Evolutionary conservation across 2,888 invertebrate species (phyloP).

Genomic region (Melanargia galathea): DNA sequence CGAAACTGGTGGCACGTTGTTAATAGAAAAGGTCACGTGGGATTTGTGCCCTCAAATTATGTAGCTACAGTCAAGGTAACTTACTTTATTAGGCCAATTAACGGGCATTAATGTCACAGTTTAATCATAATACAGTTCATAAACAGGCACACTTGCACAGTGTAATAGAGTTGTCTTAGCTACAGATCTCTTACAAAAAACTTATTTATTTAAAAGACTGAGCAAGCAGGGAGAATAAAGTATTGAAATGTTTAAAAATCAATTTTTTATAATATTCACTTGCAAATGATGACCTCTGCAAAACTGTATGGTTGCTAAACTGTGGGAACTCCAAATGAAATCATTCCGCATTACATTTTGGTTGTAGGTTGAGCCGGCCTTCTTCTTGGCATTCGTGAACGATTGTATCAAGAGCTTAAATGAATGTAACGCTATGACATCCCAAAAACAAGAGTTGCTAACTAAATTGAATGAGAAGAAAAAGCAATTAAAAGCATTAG

Average conservation of each 20-base stretch:
- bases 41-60: constrained; percentile 94
- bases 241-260: neutral
- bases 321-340: neutral
- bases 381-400: constrained; percentile 87
- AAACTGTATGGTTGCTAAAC: constrained; percentile 1
- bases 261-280: neutral
- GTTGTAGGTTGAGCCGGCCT: constrained; percentile 86
- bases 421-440: constrained; percentile 64
- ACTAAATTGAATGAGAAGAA: constrained; percentile 85
- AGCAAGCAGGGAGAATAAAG: neutral
- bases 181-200: neutral
- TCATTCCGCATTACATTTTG: constrained; percentile 1
- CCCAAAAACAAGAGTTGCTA: constrained; percentile 85
- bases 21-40: constrained; percentile 90
- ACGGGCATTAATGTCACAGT: constrained; percentile 7
- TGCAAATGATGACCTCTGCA: neutral
- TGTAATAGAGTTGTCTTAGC: neutral
- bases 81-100: constrained; percentile 31
- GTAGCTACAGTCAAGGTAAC: constrained; percentile 88
- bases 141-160: neutral
- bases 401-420: constrained; percentile 84
- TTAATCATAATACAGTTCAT: constrained; percentile 8
- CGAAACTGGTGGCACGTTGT: constrained; percentile 95
- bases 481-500: constrained; percentile 75
- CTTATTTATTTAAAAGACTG: neutral